phyloP scores from a whole-genome alignment of 2,888 invertebrate genomes.

The Dermolepida albohirtum region DNA sequence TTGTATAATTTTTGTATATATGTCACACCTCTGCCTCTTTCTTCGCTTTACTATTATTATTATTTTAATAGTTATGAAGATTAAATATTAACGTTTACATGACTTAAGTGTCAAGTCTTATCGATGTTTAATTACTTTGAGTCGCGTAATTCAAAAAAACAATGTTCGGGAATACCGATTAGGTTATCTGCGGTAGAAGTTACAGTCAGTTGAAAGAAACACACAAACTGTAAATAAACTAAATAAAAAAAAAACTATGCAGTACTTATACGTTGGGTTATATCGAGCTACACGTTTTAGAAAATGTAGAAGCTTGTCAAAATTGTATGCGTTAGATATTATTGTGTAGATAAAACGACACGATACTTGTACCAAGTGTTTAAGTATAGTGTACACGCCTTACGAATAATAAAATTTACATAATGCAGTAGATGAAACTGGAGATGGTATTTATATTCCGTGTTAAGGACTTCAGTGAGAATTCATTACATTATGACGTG shows the following conservation, averaged over 20 bases:
- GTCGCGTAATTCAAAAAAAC: too few relatives aligned
- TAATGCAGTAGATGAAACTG: constrained; percentile 14
- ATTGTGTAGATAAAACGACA: constrained; percentile 16
- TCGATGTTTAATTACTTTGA: too few relatives aligned
- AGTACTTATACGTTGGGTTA: constrained; percentile 2
- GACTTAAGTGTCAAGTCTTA: too few relatives aligned
- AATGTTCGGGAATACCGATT: too few relatives aligned
- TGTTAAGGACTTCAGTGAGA: constrained; percentile 4
- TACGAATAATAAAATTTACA: constrained; percentile 18
- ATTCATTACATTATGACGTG: too few relatives aligned
- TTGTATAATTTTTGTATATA: too few relatives aligned
- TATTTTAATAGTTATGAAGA: too few relatives aligned
- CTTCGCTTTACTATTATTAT: too few relatives aligned
- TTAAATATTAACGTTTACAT: too few relatives aligned
- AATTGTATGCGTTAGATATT: constrained; percentile 28
- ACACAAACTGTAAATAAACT: background rate
- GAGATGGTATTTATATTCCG: constrained; percentile 2
- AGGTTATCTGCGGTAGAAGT: too few relatives aligned
- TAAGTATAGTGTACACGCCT: constrained; percentile 7
- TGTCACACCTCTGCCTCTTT: too few relatives aligned
- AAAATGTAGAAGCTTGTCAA: constrained; percentile 25
- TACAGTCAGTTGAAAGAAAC: background rate
- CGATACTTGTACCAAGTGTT: constrained; percentile 7
- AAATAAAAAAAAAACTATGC: background rate
- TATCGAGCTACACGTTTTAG: constrained; percentile 20